Conservation (phyloP, 2,113 vertebrate species). For the Formicarius rufipectus region DNA sequence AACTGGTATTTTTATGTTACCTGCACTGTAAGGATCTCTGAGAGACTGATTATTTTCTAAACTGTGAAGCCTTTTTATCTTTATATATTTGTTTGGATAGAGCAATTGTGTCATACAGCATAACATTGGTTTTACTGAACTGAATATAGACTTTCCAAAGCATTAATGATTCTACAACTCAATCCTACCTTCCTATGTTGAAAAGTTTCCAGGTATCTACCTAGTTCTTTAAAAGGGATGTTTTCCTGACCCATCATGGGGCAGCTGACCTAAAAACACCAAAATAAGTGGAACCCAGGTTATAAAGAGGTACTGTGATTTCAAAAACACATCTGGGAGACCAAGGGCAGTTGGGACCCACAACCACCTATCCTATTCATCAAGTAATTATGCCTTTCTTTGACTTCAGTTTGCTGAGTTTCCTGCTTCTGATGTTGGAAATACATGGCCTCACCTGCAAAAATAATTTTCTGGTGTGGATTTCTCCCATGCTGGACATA, state of each 20-base stretch:
- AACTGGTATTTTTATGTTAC: background rate
- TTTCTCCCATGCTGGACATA: background rate
- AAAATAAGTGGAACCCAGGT: background rate
- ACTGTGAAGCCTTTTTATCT: background rate
- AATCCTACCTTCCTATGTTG: background rate
- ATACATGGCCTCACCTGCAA: background rate
- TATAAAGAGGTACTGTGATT: background rate
- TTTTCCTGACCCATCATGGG: background rate
- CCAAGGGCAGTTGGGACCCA: background rate
- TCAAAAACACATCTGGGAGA: background rate
- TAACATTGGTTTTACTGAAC: background rate
- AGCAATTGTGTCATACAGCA: background rate
- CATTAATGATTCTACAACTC: background rate
- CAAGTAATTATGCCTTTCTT: background rate
- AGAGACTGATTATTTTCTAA: background rate
- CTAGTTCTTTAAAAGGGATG: fast-evolving
- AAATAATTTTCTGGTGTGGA: background rate
- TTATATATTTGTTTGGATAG: background rate
- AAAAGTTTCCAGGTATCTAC: background rate
- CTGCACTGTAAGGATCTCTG: background rate
- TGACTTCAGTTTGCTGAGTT: background rate
- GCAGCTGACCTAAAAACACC: background rate
- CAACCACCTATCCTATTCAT: background rate
- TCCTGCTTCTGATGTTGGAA: background rate
- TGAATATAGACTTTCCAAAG: background rate